Percentiles rank a stretch among this genome's conserved stretches.
phyloP scores from a whole-genome alignment of 37 sponge, comb jelly and placozoan genomes.

The Geodia barretti region DNA sequence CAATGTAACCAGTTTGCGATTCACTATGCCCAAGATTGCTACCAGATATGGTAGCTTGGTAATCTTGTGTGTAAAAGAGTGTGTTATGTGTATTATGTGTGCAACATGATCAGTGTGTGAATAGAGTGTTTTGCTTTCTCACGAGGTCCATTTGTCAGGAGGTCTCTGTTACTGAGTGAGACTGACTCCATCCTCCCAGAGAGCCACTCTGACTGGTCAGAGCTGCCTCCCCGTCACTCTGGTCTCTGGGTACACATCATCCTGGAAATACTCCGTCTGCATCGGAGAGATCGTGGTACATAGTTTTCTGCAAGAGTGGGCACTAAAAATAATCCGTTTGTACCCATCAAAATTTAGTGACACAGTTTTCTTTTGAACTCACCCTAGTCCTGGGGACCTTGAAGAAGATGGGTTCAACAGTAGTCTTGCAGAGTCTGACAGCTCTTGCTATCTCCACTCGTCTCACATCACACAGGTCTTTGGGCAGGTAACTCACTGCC shows the following conservation, averaged over 20 bases:
- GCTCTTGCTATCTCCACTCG: constrained; percentile 74
- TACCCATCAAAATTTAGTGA: constrained; percentile 68
- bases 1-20: too few species aligned
- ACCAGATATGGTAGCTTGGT: too few species aligned
- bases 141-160: constrained; percentile 82
- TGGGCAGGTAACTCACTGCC: constrained; percentile 74
- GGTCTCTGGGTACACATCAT: constrained; percentile 86
- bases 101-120: too few species aligned
- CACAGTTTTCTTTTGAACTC: too few species aligned
- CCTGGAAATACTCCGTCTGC: constrained; percentile 85
- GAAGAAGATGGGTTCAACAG: constrained; percentile 71
- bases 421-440: constrained; percentile 64
- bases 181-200: constrained; percentile 46
- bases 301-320: too few species aligned
- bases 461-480: constrained; percentile 79
- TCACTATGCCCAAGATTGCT: too few species aligned
- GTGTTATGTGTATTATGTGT: too few species aligned
- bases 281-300: too few species aligned
- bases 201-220: constrained; percentile 81
- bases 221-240: constrained; percentile 51
- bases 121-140: too few species aligned
- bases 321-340: too few species aligned
- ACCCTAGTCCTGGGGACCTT: constrained; percentile 85
- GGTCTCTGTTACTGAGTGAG: constrained; percentile 57
- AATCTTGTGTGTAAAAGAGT: too few species aligned